Evolutionary conservation across 2,888 invertebrate genomes (phyloP).

Genomic region (Aphodius granarius): DNA sequence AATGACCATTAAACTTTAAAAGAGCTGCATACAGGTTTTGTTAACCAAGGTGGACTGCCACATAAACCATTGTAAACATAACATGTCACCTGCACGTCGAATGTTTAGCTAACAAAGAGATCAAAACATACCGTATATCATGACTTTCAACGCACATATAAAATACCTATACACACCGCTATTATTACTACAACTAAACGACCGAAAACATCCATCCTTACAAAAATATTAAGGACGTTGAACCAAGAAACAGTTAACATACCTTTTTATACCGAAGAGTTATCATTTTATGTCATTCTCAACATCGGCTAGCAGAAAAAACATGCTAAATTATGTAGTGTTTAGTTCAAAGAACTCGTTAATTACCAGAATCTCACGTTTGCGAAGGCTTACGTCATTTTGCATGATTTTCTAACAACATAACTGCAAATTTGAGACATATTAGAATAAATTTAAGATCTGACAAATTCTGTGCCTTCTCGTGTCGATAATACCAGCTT

Average conservation of each 20-base stretch:
- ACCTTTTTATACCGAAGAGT: neutral
- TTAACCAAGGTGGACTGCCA: no score
- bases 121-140: neutral
- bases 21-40: no score
- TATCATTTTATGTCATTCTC: neutral
- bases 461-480: no score
- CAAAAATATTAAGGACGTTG: neutral
- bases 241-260: constrained; percentile 6
- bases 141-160: no score
- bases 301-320: neutral
- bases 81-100: neutral
- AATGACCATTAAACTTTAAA: no score
- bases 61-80: neutral
- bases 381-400: neutral
- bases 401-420: neutral
- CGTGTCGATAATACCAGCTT: no score
- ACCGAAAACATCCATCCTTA: neutral
- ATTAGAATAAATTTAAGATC: no score
- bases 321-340: neutral
- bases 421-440: no score
- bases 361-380: constrained; percentile 1
- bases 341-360: constrained; percentile 8
- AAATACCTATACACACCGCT: no score
- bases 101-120: neutral
- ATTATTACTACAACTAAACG: neutral